Evolutionary conservation across 2,113 vertebrate genomes (phyloP).

Genomic region (Tragelaphus buxtoni): DNA sequence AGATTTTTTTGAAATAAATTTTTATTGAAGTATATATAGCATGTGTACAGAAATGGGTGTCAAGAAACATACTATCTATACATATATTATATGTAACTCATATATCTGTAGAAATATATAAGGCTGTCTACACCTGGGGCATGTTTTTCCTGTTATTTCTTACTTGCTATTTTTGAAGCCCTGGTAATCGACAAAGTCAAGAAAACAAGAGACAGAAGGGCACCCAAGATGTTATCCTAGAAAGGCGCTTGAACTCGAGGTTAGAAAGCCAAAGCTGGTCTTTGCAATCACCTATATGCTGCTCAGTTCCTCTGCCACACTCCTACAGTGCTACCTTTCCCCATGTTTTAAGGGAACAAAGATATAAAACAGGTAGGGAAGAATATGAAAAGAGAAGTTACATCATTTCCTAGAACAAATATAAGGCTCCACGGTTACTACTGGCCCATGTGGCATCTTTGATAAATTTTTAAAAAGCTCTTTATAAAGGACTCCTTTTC

Average conservation of each 20-base stretch:
- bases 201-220: not conserved
- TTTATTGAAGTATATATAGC: conserved; percentile 7
- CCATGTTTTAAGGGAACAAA: not conserved
- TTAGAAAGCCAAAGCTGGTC: not conserved
- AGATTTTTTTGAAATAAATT: not conserved
- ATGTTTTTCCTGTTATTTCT: not conserved
- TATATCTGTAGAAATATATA: not conserved
- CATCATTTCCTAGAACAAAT: not conserved
- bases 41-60: not conserved
- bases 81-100: not conserved
- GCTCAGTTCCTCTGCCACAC: not conserved
- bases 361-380: not conserved
- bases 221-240: not conserved
- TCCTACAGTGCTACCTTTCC: too few relatives aligned
- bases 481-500: not conserved
- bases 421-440: not conserved
- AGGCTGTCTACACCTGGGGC: not conserved
- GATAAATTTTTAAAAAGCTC: not conserved
- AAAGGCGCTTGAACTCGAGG: not conserved
- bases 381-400: not conserved
- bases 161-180: not conserved
- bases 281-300: not conserved
- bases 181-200: not conserved
- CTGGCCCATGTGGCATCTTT: not conserved
- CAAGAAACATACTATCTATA: not conserved